Evolutionary conservation across 2,888 invertebrate genomes (phyloP), one percentile per base, ranked within the genome.

Genomic region (Girardia tigrina): DNA sequence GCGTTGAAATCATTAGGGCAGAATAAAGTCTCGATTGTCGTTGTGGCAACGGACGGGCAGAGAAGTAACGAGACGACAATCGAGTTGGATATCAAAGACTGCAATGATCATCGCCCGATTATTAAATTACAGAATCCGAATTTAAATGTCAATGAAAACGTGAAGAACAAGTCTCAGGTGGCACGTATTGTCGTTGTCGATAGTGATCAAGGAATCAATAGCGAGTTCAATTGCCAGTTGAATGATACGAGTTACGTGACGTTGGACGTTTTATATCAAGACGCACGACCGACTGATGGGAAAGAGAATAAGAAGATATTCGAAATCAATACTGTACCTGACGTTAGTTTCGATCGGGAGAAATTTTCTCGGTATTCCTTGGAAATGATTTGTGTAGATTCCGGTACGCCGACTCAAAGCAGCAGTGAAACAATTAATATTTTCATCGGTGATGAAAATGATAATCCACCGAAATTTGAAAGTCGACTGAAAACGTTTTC

Each of bases 41-140:
- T 74, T 16, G 69, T 36, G n/a, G 74, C 74, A 6, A 28, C 56
- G n/a, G 74, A 74, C 20, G 74, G 74, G 1, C 27, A 69, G 16
- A 42, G 56, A 36, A 74, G 74, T 28, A 74, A 28, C 27, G 74
- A 74, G 23, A 69, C 74, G 2, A 42, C 42, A 8, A 69, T 74
- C n/a, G 74, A 74, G 23, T 56, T 74, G 26, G 26, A 56, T 56
- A 26, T 74, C 16, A 69, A 56, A 23, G 74, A 74, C 28, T 74
- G 74, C 56, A 74, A 74, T 28, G 74, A 74, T 56, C 74, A 74
- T 28, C 27, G 26, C 6, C 74, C 74, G 6, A 69, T 56, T 4
- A 74, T 74, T 36, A 4, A 6, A 12, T 26, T 74, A 26, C 74
- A 74, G 1, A 74, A 20, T 28, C 56, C 23, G 6, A 42, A 6